Evolutionary conservation across 2,888 invertebrate genomes (phyloP), one percentile per base, ranked within the genome.

Genomic region (Epistrophella euchroma): DNA sequence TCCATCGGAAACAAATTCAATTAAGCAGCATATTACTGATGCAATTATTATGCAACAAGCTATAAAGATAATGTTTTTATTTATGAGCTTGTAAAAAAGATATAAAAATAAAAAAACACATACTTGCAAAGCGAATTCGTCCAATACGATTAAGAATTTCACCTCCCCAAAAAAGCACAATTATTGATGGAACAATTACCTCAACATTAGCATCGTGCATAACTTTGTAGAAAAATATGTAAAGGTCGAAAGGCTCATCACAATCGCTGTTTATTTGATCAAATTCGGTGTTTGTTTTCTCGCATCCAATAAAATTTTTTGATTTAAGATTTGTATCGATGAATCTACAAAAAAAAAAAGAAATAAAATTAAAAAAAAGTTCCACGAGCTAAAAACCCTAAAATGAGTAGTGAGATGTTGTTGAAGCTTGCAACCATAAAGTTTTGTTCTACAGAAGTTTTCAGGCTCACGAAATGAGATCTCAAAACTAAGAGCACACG

Each of bases 271-370:
- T 90, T 52, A 93, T 88, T 9, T 93, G 92, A 74, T 93, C 88
- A 85, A 92, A 92, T 17, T 94, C 94, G 88, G 94, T 94, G 90
- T 94, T 94, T 70, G 91, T 91, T 88, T 93, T 90, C 68, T 89
- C 91, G 89, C 94, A 94, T 87, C 93, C 92, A 52, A 93, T 90
- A 90, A 95, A 95, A 88, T 94, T 93, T 89, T 93, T 92, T 47
- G 92, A 90, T 10, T 93, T 93, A 68, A 94, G 89, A 89, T 95
- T 94, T 5, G 95, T 95, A 89, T 94, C 94, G 88, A 94, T 92
- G 89, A 94, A 94, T 89, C 94, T 88, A 28, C 28, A 28, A 28
- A 28, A 5, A 28, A 28, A 28, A 0, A 28, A 28, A 28, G 4
- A 4, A 28, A 28, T 28, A 6, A 28, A 25, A n/a, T n/a, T n/a